Percentiles rank a stretch among this genome's conserved stretches.
Conservation (phyloP, 2,888 invertebrate genomes). For the Neria commutata region DNA sequence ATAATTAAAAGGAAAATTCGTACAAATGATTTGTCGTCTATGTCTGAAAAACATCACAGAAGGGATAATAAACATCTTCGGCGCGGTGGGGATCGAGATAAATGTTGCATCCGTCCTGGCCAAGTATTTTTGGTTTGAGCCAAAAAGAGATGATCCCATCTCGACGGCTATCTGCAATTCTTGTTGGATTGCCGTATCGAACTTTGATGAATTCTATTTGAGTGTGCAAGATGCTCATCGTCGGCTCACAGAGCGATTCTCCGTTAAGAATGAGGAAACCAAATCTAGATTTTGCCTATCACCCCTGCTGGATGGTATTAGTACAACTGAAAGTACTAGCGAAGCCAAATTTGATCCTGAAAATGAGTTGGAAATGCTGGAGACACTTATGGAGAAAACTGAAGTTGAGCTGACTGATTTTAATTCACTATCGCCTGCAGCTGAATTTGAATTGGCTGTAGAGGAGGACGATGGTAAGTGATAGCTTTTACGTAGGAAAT, state of each 20-base stretch:
- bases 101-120: conserved; percentile 49
- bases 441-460: no score
- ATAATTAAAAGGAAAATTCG: no score
- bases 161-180: conserved; percentile 53
- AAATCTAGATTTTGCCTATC: no score
- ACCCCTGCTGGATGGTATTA: no score
- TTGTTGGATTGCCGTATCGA: conserved; percentile 51
- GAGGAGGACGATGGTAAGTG: no score
- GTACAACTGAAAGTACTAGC: no score
- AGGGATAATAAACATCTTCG: conserved; percentile 55
- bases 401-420: no score
- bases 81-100: conserved; percentile 43
- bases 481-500: no score
- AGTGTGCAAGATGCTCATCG: conserved; percentile 52
- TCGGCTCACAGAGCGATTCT: conserved; percentile 51
- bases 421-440: no score
- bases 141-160: conserved; percentile 47
- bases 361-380: no score
- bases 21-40: conserved; percentile 58
- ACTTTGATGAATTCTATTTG: conserved; percentile 50
- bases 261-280: conserved; percentile 33
- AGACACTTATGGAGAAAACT: no score
- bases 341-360: no score
- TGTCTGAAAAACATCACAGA: conserved; percentile 53
- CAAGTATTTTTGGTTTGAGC: conserved; percentile 60